Evolutionary conservation across 2,113 vertebrate genomes (phyloP), one percentile per base, ranked within the genome.

Genomic region (Cathartes aura): DNA sequence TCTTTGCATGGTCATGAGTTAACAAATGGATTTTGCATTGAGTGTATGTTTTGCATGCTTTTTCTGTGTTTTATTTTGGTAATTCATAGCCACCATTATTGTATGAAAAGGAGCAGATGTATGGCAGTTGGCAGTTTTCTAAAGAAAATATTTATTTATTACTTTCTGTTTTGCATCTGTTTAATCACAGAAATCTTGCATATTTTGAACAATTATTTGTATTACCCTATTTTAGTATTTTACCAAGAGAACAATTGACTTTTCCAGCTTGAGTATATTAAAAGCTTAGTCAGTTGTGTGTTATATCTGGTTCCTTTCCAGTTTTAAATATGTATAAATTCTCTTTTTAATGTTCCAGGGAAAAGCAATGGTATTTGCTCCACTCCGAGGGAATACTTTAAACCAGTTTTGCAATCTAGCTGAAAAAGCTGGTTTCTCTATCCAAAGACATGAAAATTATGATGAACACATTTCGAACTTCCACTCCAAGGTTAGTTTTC

Each of bases 371-470:
- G 99, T 99, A 93, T 99, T 99, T 67, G 99, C 99, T 96, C 99
- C 99, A 43, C 98, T 94, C 82, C 98, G 99, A 97, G 99, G 99
- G 95, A 98, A 98, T 93, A 99, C 99, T 93, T 98, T 99, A 97
- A 98, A 97, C 94, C 98, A 99, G 98, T 99, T 99, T 97, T 99
- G 99, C 98, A 98, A 98, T 89, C 98, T 99, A 98, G 99, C 99
- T 92, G 99, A 99, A 98, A 98, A 98, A 97, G 98, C 98, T 40
- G 99, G 99, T 97, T 99, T 99, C 97, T 98, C 96, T 81, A 91
- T 99, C 97, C 98, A 99, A 98, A 99, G 99, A 97, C 99, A 99
- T 98, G 99, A 99, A 98, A 99, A 99, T 99, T 99, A 99, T 84
- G 99, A 99, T 93, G 98, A 99, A 96, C 98, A 99, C 97, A 99